Percentiles rank a stretch among this genome's conserved stretches.
These are phyloP conservation scores for Rhogogaster chlorosoma DNA, from an alignment of 2,888 invertebrate species.

Conservation along the genomic window DNA sequence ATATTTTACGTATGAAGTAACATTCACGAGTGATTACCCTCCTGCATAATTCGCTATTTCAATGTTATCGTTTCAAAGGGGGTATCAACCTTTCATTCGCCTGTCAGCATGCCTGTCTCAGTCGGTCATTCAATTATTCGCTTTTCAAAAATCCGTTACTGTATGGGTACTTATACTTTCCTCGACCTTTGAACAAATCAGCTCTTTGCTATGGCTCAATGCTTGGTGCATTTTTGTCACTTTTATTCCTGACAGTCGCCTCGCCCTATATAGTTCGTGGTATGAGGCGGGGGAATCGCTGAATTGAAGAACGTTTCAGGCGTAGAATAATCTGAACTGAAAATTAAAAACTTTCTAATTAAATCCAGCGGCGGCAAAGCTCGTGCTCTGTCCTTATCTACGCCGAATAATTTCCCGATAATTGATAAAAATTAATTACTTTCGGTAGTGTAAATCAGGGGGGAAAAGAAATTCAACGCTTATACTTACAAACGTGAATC, in stretches of 20 bases:
- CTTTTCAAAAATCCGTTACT: not conserved
- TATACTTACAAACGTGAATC: not conserved
- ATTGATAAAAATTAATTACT: conserved; percentile 45
- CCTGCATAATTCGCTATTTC: conserved; percentile 44
- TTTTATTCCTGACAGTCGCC: not conserved
- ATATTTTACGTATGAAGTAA: conserved; percentile 51
- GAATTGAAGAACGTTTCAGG: not conserved
- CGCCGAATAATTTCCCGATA: conserved; percentile 33
- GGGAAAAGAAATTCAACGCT: not conserved
- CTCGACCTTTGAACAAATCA: not conserved
- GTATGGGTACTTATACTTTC: not conserved
- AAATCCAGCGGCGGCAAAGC: conserved; percentile 3
- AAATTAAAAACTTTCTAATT: conserved; percentile 27
- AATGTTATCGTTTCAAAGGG: conserved; percentile 41
- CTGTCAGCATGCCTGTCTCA: conserved; percentile 33
- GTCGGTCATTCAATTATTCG: conserved; percentile 2
- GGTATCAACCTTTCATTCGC: conserved; percentile 28
- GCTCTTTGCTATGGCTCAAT: not conserved
- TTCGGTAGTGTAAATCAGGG: not conserved
- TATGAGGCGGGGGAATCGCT: not conserved
- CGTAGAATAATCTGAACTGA: not conserved
- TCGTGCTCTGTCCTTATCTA: conserved; percentile 3
- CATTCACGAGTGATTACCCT: conserved; percentile 44
- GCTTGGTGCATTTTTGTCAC: not conserved
- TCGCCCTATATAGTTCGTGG: not conserved